Evolutionary conservation across 2,888 invertebrate genomes (phyloP), one percentile per base, ranked within the genome.

Genomic region (Sisyra nigra): DNA sequence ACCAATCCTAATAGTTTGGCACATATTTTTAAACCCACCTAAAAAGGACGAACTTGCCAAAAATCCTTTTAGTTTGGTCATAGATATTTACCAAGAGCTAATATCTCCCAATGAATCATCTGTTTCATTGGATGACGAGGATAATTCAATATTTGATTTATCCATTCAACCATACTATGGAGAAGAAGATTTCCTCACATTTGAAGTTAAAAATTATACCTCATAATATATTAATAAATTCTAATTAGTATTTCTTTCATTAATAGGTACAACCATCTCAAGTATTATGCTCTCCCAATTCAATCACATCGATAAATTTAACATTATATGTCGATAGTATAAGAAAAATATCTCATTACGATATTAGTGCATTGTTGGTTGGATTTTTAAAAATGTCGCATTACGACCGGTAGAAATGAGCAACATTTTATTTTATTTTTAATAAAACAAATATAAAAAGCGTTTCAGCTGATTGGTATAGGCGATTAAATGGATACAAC

Each of bases 1-100:
- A 24, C 57, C 58, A 3, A 19, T 60, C 30, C 47, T 44, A 24
- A 46, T 61, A 13, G 46, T 53, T 8, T 61, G 61, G 60, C 53
- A 59, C 43, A 47, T 53, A 29, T 58, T 57, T 44, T 24, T 54
- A 35, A 47, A 50, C 1, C 38, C 51, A 30, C 13, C 13, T 13
- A 45, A 47, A 33, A 15, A 37, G 4, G 32, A 14, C 7, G 38
- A 45, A 10, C 14, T 6, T 4, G 40, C 48, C 10, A 42, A 44
- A 15, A 43, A 45, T 17, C 54, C 53, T 1, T 56, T 58, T 40
- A 54, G 52, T 31, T n/a, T 57, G 3, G 14, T 53, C 15, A 34
- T 56, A 15, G 53, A 54, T 36, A 44, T 54, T 34, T 8, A 11
- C 5, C n/a, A 15, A 9, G 15, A 8, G 13, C 13, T 35, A 6